Conservation (phyloP, 2,888 invertebrate genomes). For the Pyrgus malvae region DNA sequence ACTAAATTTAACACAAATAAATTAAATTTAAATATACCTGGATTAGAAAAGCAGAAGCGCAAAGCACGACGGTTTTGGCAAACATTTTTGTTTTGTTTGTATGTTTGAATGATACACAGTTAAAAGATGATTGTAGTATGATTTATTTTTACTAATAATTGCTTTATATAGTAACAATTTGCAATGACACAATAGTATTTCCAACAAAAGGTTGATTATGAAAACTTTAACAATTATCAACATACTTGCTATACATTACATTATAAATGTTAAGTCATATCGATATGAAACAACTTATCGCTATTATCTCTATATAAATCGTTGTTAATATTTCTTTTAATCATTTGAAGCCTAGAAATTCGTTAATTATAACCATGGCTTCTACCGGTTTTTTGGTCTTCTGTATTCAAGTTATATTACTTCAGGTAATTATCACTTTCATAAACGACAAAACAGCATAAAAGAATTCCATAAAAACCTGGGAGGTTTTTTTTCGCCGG, state of each 20-base stretch:
- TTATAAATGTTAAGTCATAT: conserved; percentile 8
- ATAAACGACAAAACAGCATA: neutral
- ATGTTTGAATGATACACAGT: neutral
- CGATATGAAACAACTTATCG: neutral
- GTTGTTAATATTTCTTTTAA: neutral
- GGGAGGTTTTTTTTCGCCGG: too few relatives aligned
- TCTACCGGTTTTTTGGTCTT: neutral
- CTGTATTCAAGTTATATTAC: neutral
- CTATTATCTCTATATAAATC: conserved; percentile 8
- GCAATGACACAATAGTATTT: neutral
- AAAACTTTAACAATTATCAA: conserved; percentile 16
- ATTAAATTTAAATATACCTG: neutral
- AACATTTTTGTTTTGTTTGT: conserved; percentile 11
- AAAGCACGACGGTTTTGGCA: neutral
- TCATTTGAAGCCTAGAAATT: neutral
- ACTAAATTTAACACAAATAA: too few relatives aligned
- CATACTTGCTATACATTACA: neutral
- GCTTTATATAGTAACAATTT: neutral
- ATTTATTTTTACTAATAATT: neutral
- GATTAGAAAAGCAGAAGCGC: conserved; percentile 6
- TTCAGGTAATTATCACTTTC: conserved; percentile 2
- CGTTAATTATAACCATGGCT: neutral
- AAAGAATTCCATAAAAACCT: neutral
- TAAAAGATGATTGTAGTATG: conserved; percentile 1
- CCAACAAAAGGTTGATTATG: conserved; percentile 10